phyloP scores from a whole-genome alignment of 2,888 invertebrate genomes.

The Lasioglossum pauxillum region DNA sequence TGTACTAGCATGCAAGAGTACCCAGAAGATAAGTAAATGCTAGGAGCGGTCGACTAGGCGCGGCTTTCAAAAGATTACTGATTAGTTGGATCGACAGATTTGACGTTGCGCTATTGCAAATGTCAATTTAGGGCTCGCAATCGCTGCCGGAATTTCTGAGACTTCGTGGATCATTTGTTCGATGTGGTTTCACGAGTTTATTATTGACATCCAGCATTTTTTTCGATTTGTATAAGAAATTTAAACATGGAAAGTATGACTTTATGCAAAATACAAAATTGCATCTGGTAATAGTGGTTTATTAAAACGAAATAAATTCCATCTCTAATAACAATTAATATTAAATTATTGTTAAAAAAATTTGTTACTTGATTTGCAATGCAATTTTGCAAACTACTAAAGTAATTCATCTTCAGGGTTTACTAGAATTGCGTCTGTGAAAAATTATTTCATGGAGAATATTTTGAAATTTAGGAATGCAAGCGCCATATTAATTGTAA shows the following conservation, averaged over 20 bases:
- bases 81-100: conserved; percentile 62
- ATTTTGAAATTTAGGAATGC: too few species aligned
- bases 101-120: conserved; percentile 37
- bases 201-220: not conserved
- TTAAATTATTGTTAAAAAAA: too few species aligned
- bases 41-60: conserved; percentile 62
- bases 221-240: not conserved
- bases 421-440: too few species aligned
- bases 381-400: too few species aligned
- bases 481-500: too few species aligned
- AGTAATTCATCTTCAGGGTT: too few species aligned
- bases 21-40: conserved; percentile 45
- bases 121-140: not conserved
- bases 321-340: not conserved
- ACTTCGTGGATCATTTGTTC: not conserved
- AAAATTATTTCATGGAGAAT: too few species aligned
- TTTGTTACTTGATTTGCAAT: too few species aligned
- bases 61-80: conserved; percentile 64
- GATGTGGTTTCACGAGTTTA: not conserved
- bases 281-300: too few species aligned
- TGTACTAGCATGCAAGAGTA: conserved; percentile 34
- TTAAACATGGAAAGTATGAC: not conserved
- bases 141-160: not conserved
- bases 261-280: too few species aligned
- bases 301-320: not conserved